phyloP scores from a whole-genome alignment of 2,888 invertebrate species.

The Uropetala carovei region DNA sequence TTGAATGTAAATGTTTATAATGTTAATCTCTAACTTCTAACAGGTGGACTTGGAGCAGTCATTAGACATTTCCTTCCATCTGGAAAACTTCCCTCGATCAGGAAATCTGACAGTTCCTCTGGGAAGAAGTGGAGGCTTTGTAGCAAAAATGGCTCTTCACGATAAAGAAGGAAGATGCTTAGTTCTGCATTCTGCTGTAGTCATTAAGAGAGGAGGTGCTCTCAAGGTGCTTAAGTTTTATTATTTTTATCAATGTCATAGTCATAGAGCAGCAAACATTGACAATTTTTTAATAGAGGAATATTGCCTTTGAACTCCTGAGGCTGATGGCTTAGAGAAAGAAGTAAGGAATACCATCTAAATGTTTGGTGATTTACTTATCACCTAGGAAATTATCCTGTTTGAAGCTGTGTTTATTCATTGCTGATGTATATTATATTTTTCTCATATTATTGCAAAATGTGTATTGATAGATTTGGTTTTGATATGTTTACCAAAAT shows the following conservation, averaged over 20 bases:
- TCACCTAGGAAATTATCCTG: no score
- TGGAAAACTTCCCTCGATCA: slow-evolving; percentile 90
- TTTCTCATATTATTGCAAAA: no score
- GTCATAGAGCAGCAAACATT: no score
- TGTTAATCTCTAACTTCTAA: slow-evolving; percentile 66
- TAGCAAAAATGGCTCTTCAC: slow-evolving; percentile 75
- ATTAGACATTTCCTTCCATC: slow-evolving; percentile 84
- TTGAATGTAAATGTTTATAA: background rate
- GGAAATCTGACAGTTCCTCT: slow-evolving; percentile 79
- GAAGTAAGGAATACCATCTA: no score
- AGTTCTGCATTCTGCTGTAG: slow-evolving; percentile 84
- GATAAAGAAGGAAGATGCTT: slow-evolving; percentile 86
- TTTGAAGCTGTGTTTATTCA: no score
- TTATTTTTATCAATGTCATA: background rate
- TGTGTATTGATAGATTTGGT: no score
- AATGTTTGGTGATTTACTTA: no score
- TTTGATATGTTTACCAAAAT: background rate
- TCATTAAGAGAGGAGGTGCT: slow-evolving; percentile 79
- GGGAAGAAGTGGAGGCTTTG: slow-evolving; percentile 71
- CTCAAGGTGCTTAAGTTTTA: slow-evolving; percentile 76
- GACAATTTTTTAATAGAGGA: no score
- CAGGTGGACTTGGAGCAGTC: slow-evolving; percentile 85
- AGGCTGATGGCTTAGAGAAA: no score
- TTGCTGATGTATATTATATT: no score
- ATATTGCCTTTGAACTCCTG: no score